Percentiles rank a stretch among this genome's conserved stretches.
Evolutionary conservation across 2,888 invertebrate species (phyloP).

Genomic region (Hydropsyche betteni): DNA sequence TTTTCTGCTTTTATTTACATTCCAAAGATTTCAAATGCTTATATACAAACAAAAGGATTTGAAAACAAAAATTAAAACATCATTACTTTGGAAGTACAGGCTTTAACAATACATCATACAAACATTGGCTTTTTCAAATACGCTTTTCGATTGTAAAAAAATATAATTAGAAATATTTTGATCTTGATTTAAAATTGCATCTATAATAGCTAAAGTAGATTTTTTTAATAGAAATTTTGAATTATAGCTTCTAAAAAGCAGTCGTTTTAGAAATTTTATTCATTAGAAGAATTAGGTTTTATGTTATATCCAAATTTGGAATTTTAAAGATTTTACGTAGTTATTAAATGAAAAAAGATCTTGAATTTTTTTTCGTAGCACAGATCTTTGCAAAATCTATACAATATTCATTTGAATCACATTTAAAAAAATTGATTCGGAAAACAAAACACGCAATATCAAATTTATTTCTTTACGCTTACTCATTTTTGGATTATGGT

Average conservation of each 20-base stretch:
- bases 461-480: conserved; percentile 50
- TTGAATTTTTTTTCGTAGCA: background rate
- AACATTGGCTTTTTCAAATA: conserved; percentile 7
- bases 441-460: conserved; percentile 47
- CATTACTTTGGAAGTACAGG: background rate
- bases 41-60: background rate
- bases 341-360: background rate
- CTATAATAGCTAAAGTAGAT: conserved; percentile 1
- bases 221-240: background rate
- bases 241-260: background rate
- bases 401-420: background rate
- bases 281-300: background rate
- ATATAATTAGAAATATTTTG: background rate
- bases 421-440: conserved; percentile 1
- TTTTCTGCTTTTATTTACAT: conserved; percentile 25
- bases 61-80: background rate
- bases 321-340: conserved; percentile 1
- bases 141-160: conserved; percentile 7
- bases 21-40: conserved; percentile 24
- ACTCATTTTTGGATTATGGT: conserved; percentile 52
- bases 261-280: no score
- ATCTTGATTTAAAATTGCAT: background rate
- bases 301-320: background rate
- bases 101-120: background rate
- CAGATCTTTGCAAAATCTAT: conserved; percentile 12